Conservation (phyloP, 2,113 vertebrate species). For the Stomatorhinus ivindoensis region DNA sequence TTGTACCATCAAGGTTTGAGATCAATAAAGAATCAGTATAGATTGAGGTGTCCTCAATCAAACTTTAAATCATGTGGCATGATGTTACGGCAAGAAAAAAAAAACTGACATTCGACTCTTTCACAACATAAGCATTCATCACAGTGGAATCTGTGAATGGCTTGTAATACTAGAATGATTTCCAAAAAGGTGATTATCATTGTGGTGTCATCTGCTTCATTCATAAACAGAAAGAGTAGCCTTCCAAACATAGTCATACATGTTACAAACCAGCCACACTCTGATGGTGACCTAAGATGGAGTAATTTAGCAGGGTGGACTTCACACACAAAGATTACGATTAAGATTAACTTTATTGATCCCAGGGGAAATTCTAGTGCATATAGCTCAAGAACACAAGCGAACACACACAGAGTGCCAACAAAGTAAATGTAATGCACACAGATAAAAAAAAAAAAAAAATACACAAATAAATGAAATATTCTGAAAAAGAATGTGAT, state of each 20-base stretch:
- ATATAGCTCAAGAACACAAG: not conserved
- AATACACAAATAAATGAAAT: not conserved
- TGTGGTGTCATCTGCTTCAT: not conserved
- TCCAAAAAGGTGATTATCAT: not conserved
- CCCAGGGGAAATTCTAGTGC: not conserved
- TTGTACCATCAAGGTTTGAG: not conserved
- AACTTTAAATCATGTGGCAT: not conserved
- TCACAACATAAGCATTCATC: not conserved
- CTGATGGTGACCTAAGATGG: not conserved
- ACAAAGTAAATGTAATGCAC: not conserved
- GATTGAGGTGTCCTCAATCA: not conserved
- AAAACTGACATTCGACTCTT: not conserved
- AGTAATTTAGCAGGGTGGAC: not conserved
- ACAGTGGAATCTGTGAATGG: not conserved
- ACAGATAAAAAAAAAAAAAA: not conserved
- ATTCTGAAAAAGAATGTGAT: not conserved
- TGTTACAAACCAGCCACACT: not conserved
- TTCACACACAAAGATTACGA: not conserved
- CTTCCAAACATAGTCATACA: not conserved
- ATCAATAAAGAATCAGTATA: not conserved
- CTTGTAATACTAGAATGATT: not conserved
- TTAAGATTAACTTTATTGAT: not conserved
- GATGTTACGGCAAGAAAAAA: not conserved
- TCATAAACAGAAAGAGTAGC: not conserved
- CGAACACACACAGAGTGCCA: not conserved